phyloP scores from a whole-genome alignment of 2,797 vertebrate species.

The Acanthopagrus latus region DNA sequence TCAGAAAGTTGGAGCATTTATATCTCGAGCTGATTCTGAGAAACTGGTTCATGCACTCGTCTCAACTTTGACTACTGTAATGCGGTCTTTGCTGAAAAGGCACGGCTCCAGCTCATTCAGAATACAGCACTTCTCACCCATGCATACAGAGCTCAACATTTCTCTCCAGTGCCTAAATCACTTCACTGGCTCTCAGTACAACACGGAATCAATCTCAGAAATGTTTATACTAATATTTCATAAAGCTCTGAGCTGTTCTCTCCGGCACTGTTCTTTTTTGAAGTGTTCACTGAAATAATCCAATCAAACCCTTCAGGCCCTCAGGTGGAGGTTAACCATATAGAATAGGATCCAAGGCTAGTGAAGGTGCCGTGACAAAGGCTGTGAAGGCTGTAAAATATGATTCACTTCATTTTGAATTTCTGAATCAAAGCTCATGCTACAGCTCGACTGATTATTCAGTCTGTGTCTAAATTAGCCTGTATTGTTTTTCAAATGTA shows the following conservation, averaged over 20 bases:
- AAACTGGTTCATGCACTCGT: conserved; percentile 23
- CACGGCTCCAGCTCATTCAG: neutral
- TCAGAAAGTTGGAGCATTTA: conserved; percentile 21
- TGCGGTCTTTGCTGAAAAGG: conserved; percentile 16
- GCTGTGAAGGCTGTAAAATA: too few relatives aligned
- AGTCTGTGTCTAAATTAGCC: too few relatives aligned
- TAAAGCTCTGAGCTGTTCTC: neutral
- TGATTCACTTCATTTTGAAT: too few relatives aligned
- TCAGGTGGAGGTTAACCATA: neutral
- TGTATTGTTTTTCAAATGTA: too few relatives aligned
- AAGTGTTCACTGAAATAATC: neutral
- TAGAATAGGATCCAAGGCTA: neutral
- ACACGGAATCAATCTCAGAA: neutral
- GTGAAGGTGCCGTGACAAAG: neutral
- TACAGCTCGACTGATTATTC: too few relatives aligned
- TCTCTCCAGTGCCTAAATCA: conserved; percentile 2
- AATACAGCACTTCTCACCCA: neutral
- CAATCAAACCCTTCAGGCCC: neutral
- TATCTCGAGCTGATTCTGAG: conserved; percentile 23
- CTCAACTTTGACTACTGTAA: conserved; percentile 6
- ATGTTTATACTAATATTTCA: neutral
- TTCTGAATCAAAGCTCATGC: too few relatives aligned
- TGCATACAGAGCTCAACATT: conserved; percentile 13
- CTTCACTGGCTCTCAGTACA: neutral
- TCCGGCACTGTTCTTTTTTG: neutral